Evolutionary conservation across 2,113 vertebrate genomes (phyloP), one percentile per base, ranked within the genome.

Genomic region (Micronycteris hirsuta): DNA sequence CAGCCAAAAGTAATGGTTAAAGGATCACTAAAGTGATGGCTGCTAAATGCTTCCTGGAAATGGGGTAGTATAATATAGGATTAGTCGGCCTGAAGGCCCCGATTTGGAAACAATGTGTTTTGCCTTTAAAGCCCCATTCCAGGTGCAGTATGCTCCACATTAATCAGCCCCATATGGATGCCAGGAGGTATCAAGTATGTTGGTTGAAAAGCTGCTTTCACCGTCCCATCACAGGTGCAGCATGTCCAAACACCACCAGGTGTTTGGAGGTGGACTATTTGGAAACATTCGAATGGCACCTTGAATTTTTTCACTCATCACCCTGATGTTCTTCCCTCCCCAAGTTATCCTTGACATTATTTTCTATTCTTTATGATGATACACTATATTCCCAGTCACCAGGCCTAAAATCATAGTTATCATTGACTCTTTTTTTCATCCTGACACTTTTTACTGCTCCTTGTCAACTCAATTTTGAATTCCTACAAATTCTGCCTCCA

Each of bases 241-340:
- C 22, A 16, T 47, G 43, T 91, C 67, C 83, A 96, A 97, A 96
- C 93, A 97, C 88, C 96, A 97, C 88, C 96, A 97, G 93, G 94
- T 97, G 97, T 94, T 88, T 67, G 89, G 52, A 93, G 96, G 89
- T 84, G 83, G 82, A 78, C 36, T 70, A 82, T 93, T 86, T 94
- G 74, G 82, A 93, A 96, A 93, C 15, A 86, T 82, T 61, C 20
- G 84, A 58, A 80, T 31, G n/a, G 80, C 4, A 68, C 13, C 8
- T 52, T 78, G 19, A 68, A 26, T 54, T 80, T 89, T 89, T 95
- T 92, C 26, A 58, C 43, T 76, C 54, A 70, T 94, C 10, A 80
- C 22, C 52, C 9, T n/a, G 26, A 86, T 73, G 38, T 45, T 70
- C 54, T 93, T 86, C 22, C 6, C 38, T 82, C 56, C 49, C 38